Percentiles rank a stretch among this genome's conserved stretches.
phyloP scores from a whole-genome alignment of 1,140 invertebrate species.

The Drosophila triauraria region DNA sequence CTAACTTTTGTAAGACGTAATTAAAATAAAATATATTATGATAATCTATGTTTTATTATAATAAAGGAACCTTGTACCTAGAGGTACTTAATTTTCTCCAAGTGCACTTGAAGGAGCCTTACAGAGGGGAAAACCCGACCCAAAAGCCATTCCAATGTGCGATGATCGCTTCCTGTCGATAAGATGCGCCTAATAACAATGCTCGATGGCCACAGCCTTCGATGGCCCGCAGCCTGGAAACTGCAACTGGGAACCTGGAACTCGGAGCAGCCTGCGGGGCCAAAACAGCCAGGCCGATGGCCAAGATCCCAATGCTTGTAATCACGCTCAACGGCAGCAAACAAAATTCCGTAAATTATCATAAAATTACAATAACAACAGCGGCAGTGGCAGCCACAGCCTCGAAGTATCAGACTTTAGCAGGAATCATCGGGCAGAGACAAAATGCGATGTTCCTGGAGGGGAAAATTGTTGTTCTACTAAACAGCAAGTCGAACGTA shows the following conservation, averaged over 20 bases:
- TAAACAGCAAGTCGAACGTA: background rate
- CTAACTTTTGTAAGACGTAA: no score
- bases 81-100: background rate
- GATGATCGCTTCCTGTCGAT: conserved; percentile 82
- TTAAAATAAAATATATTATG: no score
- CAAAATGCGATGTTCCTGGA: conserved; percentile 6
- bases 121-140: conserved; percentile 14
- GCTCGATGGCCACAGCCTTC: conserved; percentile 30
- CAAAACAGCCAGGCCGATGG: conserved; percentile 20
- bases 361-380: conserved; percentile 75
- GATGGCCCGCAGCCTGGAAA: conserved; percentile 16
- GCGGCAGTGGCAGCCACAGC: conserved; percentile 8
- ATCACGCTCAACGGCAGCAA: conserved; percentile 74
- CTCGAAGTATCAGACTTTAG: conserved; percentile 18
- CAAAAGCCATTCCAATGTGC: conserved; percentile 71
- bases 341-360: conserved; percentile 71
- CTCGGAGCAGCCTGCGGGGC: conserved; percentile 3
- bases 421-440: conserved; percentile 26
- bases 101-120: background rate
- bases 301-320: conserved; percentile 52
- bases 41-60: no score
- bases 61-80: no score
- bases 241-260: conserved; percentile 19
- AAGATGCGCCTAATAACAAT: conserved; percentile 79
- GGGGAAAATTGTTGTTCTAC: background rate